Evolutionary conservation across 2,113 vertebrate species (phyloP).

Genomic region (Lasiurus borealis): DNA sequence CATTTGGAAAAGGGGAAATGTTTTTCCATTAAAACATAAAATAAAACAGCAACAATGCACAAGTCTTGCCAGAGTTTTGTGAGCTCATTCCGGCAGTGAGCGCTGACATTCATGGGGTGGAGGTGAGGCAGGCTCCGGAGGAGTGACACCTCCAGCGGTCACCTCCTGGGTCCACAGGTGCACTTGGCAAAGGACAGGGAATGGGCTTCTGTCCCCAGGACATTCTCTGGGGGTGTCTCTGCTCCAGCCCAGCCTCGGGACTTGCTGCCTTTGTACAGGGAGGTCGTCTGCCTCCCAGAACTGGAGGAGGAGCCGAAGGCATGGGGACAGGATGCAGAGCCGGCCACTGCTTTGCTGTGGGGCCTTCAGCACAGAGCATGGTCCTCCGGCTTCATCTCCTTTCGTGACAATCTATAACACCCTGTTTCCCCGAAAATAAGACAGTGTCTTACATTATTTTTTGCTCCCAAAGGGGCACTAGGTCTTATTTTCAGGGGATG

Average conservation of each 20-base stretch:
- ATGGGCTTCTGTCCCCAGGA: not conserved
- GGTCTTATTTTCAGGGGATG: no score
- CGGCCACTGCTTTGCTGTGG: not conserved
- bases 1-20: constrained; percentile 68
- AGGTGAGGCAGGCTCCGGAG: not conserved
- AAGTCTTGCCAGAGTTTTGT: not conserved
- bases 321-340: not conserved
- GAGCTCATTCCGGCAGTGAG: not conserved
- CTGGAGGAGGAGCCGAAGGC: not conserved
- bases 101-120: not conserved
- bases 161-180: not conserved
- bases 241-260: not conserved
- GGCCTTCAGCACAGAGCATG: not conserved
- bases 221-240: not conserved
- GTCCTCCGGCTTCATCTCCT: not conserved
- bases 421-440: no score
- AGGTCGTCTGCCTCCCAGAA: not conserved
- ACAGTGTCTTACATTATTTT: no score
- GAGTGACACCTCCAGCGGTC: accelerated
- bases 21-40: not conserved
- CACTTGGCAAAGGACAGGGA: accelerated
- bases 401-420: not conserved
- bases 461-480: no score
- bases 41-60: not conserved
- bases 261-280: not conserved